Conservation (phyloP, 1,140 invertebrate species). For the Ephestia elutella region DNA sequence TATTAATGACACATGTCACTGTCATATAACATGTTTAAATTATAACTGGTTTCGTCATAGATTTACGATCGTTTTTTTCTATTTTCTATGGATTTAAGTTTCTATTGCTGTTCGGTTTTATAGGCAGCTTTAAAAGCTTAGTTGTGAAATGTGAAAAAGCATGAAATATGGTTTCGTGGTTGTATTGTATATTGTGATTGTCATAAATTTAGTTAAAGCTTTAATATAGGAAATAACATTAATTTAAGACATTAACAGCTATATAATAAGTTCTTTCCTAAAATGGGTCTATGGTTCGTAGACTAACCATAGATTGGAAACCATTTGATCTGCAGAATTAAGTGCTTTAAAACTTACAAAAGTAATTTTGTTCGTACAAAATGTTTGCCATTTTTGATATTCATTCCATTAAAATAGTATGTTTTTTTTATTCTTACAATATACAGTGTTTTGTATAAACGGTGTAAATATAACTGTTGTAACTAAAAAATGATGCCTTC, state of each 20-base stretch:
- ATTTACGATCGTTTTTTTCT: no score
- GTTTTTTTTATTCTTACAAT: neutral
- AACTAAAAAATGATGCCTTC: conserved; percentile 30
- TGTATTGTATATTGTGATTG: neutral
- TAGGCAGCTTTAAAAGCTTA: no score
- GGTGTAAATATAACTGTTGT: conserved; percentile 16
- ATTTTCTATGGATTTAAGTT: no score
- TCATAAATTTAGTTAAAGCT: neutral
- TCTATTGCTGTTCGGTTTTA: no score
- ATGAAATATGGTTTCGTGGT: neutral
- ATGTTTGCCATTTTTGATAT: neutral
- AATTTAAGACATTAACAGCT: neutral
- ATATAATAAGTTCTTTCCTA: neutral
- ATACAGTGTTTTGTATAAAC: conserved; percentile 10
- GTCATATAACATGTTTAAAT: no score
- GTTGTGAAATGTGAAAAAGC: neutral
- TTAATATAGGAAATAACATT: neutral
- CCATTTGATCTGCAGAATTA: neutral
- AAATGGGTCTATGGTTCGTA: neutral
- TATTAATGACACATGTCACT: no score
- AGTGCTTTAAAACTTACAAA: neutral
- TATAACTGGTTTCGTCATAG: no score
- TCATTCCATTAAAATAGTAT: conserved; percentile 8
- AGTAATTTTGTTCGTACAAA: conserved; percentile 1
- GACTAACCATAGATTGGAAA: neutral